These are phyloP conservation scores for Acrocephalus scirpaceus DNA, from an alignment of 2,797 vertebrate species.

Conservation along the genomic window DNA sequence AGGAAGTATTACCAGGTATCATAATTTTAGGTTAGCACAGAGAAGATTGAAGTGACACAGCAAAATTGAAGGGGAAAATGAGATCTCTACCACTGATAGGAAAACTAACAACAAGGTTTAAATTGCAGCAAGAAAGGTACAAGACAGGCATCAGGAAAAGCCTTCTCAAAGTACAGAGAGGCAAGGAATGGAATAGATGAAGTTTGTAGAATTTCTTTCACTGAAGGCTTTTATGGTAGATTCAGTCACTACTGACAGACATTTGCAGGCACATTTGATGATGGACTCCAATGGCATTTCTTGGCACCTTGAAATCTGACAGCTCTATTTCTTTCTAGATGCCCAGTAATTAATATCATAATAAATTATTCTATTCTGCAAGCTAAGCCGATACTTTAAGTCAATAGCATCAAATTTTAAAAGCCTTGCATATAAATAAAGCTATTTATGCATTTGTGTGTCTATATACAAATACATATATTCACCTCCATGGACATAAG, in stretches of 20 bases:
- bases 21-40: background rate
- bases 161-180: background rate
- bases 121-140: background rate
- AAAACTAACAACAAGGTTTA: background rate
- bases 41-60: background rate
- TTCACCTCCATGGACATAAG: background rate
- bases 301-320: background rate
- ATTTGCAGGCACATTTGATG: background rate
- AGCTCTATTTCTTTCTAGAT: background rate
- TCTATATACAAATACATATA: background rate
- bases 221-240: background rate
- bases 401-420: background rate
- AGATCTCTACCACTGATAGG: background rate
- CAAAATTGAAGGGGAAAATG: background rate
- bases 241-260: background rate
- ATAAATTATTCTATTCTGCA: background rate
- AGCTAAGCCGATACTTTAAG: background rate
- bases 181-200: background rate
- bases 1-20: background rate
- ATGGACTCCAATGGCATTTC: background rate
- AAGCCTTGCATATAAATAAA: background rate
- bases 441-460: background rate
- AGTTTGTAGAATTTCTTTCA: background rate
- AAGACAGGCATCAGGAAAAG: background rate
- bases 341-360: background rate